Base-by-base conservation (phyloP, 2,113 vertebrate species). In the Corydoras sp. region DNA sequence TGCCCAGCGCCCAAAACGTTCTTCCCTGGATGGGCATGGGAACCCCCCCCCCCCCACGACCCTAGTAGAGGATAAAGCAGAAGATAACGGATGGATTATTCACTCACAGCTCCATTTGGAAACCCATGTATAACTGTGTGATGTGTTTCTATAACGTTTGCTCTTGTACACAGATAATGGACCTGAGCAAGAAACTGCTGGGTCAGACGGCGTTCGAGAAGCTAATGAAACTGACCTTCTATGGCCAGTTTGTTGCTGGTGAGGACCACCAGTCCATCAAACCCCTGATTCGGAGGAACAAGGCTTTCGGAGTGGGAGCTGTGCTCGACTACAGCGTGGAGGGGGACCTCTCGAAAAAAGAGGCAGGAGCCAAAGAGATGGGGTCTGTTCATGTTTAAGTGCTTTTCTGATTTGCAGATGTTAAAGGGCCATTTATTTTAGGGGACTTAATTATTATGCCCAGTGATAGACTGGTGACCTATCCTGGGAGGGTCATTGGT, bases 151-250 rank as follows among this genome's bases (percentile, higher is more conserved):
- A 43, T 58, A 65, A 13, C 43, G 14, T 15, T 12, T 35, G 12
- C 15, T 8, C 11, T 12, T 6, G 29, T 72, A 73, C 31, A n/a
- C 74, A 95, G 93, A 82, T 95, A 59, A 90, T 92, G 69, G 81
- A 75, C 15, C 55, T 92, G 0, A 75, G 90, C 70, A 86, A 81
- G 81, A 88, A 77, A 68, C 11, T 97, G 3, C 76, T 98, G 50
- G 94, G 95, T 0, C 89, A 87, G 80, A 77, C 67, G 69, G 79
- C 86, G 30, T 97, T 97, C 18, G 77, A 93, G 64, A 82, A 76
- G 68, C 72, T 97, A 10, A 95, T 98, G 94, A 97, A 95, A 87
- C 85, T 93, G 89, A 95, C 95, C 0, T 94, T 98, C 85, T 98
- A 97, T 0, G 93, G 94, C 10, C 95, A 98, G 79, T 97, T 98